These are phyloP conservation scores for Zosterops hypoxanthus DNA, from an alignment of 2,113 vertebrate genomes.

Conservation along the genomic window DNA sequence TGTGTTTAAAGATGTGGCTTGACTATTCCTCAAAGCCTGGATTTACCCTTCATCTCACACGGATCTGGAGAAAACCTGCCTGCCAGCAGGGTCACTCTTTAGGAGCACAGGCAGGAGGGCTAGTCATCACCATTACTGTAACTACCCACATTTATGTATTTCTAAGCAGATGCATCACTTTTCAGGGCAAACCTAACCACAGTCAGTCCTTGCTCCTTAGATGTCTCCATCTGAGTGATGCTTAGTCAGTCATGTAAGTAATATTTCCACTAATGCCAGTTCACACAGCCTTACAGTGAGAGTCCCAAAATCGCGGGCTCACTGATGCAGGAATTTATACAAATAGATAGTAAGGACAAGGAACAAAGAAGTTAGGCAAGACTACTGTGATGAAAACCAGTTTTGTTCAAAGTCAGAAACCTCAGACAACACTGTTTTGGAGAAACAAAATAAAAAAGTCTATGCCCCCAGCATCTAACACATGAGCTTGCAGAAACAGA, in stretches of 20 bases:
- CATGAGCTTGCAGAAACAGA: neutral
- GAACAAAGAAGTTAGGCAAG: neutral
- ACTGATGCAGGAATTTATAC: neutral
- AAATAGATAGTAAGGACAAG: neutral
- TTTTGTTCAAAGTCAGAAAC: neutral
- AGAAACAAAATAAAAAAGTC: neutral
- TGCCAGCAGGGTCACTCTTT: neutral
- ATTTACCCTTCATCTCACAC: neutral
- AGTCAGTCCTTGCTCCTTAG: neutral
- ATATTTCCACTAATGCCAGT: neutral
- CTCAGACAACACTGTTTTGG: neutral
- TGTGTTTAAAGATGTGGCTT: neutral
- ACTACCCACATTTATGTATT: neutral
- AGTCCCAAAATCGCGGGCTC: neutral
- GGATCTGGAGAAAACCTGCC: neutral
- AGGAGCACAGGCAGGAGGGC: neutral
- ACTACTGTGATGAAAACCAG: neutral
- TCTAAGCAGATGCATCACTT: neutral
- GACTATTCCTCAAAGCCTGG: neutral
- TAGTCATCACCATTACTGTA: neutral
- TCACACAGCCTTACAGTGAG: neutral
- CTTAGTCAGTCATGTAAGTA: neutral
- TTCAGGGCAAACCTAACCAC: neutral
- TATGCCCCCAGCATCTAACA: neutral
- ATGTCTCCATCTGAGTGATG: neutral